Conservation (phyloP, 1,140 invertebrate species). For the Calephelis nemesis region DNA sequence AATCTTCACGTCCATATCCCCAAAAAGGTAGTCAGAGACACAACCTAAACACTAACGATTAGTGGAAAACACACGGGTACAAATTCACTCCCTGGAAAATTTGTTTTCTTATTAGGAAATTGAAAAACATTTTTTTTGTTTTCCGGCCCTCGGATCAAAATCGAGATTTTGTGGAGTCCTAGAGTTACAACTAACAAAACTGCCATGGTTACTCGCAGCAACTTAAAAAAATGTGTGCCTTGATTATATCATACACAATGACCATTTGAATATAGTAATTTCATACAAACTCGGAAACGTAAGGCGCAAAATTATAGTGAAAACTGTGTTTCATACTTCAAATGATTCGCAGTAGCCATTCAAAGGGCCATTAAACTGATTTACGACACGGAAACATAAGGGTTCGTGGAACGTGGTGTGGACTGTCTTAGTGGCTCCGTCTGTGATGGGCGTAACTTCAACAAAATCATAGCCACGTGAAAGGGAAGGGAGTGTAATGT, state of each 20-base stretch:
- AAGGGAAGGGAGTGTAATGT: not conserved
- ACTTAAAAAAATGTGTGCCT: not conserved
- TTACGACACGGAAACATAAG: slow-evolving; percentile 41
- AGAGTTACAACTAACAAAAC: too few species aligned
- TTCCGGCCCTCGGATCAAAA: too few species aligned
- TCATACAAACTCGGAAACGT: slow-evolving; percentile 7
- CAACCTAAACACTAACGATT: too few species aligned
- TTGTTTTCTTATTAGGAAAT: too few species aligned
- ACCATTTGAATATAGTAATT: not conserved
- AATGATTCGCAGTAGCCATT: slow-evolving; percentile 36
- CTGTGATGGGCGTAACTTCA: slow-evolving; percentile 9
- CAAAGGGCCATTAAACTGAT: slow-evolving; percentile 50
- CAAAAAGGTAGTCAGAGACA: too few species aligned
- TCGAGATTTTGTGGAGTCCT: too few species aligned
- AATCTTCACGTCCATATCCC: too few species aligned
- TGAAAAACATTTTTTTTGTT: too few species aligned
- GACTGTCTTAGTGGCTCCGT: slow-evolving; percentile 4
- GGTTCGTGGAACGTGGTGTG: slow-evolving; percentile 35
- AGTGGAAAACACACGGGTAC: too few species aligned
- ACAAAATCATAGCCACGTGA: not conserved
- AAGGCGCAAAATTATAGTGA: slow-evolving; percentile 1
- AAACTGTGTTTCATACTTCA: slow-evolving; percentile 8
- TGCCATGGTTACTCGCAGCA: too few species aligned
- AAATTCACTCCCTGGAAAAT: too few species aligned
- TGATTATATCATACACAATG: slow-evolving; percentile 1